Evolutionary conservation across 2,113 vertebrate genomes (phyloP), one percentile per base, ranked within the genome.

Genomic region (Hippocampus guttulatus): DNA sequence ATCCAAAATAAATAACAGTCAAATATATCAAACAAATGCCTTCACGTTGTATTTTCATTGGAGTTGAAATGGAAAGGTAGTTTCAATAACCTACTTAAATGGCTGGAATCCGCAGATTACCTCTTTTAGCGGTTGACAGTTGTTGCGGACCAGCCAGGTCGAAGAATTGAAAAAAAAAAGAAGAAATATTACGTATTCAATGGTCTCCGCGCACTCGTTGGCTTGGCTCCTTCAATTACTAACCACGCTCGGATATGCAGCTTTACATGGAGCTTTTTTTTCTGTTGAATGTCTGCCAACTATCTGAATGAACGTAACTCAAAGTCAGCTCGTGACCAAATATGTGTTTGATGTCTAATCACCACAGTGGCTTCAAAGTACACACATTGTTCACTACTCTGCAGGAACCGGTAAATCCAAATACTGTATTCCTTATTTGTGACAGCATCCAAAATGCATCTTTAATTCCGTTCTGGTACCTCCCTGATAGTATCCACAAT

Each of bases 401-500:
- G 60, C 73, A 77, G 57, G 11, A 43, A 40, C 38, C 8, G 20
- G 38, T 41, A n/a, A 41, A 64, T 23, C 62, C 20, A 43, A 43
- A 64, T 64, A 64, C 40, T 64, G 43, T 3, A n/a, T 64, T 64
- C 11, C 20, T 43, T n/a, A 12, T 8, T 38, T 62, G 18, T 20
- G 30, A 6, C 33, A 20, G 8, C 38, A 43, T 64, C 62, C 38
- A 64, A 43, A 41, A 64, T 40, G 38, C 38, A 41, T 64, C 38
- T 41, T 41, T 30, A 54, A 67, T 27, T 84, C 71, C 68, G 68
- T 68, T 68, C 55, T 77, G 55, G 58, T 78, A 82, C 78, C 79
- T 87, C 78, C 82, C 71, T 68, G 70, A 30, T 64, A 73, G 81
- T 75, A 78, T 81, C 71, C 61, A 75, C 64, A 73, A 18, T 68